These are phyloP conservation scores for Macrotis lagotis DNA, from an alignment of 2,113 vertebrate genomes.

Conservation along the genomic window DNA sequence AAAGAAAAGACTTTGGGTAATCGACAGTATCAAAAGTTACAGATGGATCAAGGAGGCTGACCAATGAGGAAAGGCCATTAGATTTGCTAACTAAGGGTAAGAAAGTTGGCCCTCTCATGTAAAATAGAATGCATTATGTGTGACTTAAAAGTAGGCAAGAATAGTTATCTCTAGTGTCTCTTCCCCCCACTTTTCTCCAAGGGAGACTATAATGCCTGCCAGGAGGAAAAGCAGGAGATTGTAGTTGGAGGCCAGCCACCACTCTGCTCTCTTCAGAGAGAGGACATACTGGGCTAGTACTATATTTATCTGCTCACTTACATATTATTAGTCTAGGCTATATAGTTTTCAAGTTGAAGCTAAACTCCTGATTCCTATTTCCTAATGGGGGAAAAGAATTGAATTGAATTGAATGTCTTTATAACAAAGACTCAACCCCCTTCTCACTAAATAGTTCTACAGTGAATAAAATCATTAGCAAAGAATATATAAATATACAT, in stretches of 20 bases:
- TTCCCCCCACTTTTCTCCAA: not conserved
- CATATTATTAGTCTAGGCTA: not conserved
- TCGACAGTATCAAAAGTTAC: not conserved
- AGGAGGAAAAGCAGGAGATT: not conserved
- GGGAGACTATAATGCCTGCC: not conserved
- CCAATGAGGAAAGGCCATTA: not conserved
- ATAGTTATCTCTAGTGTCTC: not conserved
- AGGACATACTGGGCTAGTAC: not conserved
- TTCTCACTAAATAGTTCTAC: not conserved
- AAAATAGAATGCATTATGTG: not conserved
- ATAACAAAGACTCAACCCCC: not conserved
- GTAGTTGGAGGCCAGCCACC: not conserved
- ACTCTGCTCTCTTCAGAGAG: not conserved
- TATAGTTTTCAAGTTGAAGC: not conserved
- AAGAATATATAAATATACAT: not conserved
- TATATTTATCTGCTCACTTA: not conserved
- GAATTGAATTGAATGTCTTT: no score
- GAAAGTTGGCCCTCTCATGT: not conserved
- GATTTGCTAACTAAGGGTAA: not conserved
- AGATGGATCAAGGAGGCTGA: not conserved
- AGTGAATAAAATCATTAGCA: not conserved
- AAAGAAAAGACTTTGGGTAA: not conserved
- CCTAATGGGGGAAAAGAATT: not conserved
- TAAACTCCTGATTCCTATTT: not conserved
- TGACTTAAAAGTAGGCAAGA: not conserved